These are phyloP conservation scores for Halesus radiatus DNA, from an alignment of 1,140 invertebrate genomes.

Conservation along the genomic window DNA sequence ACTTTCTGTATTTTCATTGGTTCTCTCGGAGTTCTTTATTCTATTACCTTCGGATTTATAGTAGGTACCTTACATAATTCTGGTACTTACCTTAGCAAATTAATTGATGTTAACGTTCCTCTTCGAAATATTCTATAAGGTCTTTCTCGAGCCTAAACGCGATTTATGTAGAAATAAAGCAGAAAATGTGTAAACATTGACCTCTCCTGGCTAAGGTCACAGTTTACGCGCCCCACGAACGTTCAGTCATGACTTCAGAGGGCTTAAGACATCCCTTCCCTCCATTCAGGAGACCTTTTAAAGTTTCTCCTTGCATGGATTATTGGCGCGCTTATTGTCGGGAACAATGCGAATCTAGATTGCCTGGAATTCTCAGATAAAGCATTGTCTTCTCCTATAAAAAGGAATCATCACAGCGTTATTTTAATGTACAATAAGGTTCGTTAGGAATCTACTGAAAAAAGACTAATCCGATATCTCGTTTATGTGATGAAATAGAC, in stretches of 20 bases:
- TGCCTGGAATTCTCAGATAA: constrained; percentile 48
- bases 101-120: too few relatives aligned
- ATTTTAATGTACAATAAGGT: constrained; percentile 9
- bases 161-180: too few relatives aligned
- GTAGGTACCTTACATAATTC: too few relatives aligned
- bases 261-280: constrained; percentile 38
- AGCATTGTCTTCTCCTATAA: constrained; percentile 16
- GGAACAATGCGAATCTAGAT: constrained; percentile 52
- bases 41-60: too few relatives aligned
- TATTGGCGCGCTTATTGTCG: constrained; percentile 53
- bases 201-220: constrained; percentile 37
- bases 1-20: too few relatives aligned
- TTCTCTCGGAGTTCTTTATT: too few relatives aligned
- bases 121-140: too few relatives aligned
- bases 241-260: constrained; percentile 45
- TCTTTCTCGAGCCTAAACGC: too few relatives aligned
- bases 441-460: background rate
- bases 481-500: too few relatives aligned
- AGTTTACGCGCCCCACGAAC: constrained; percentile 25
- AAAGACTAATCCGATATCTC: too few relatives aligned
- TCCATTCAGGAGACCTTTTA: constrained; percentile 45
- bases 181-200: constrained; percentile 9
- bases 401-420: constrained; percentile 23
- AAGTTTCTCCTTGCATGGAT: constrained; percentile 53
- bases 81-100: too few relatives aligned